Percentiles rank a stretch among this genome's conserved stretches.
These are phyloP conservation scores for Thunnus thynnus DNA, from an alignment of 2,113 vertebrate species.

Conservation along the genomic window DNA sequence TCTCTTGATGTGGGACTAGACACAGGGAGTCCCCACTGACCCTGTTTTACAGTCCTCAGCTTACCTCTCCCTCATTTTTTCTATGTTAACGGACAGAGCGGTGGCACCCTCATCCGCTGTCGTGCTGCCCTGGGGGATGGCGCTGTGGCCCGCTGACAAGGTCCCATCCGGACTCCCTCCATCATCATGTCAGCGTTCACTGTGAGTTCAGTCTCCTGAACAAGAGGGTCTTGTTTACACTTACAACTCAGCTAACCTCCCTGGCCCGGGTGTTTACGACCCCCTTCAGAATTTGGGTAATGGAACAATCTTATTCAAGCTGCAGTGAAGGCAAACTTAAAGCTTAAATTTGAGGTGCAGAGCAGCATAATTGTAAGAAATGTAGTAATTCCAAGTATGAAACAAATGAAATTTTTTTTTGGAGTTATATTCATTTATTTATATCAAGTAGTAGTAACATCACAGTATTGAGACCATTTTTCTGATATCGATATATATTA, in stretches of 20 bases:
- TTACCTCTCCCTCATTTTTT: constrained; percentile 56
- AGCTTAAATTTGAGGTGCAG: neutral
- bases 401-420: neutral
- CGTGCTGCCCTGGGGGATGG: constrained; percentile 51
- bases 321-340: constrained; percentile 5
- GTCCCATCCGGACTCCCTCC: constrained; percentile 78
- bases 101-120: constrained; percentile 57
- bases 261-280: constrained; percentile 38
- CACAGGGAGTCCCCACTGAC: constrained; percentile 69
- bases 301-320: constrained; percentile 21
- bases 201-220: constrained; percentile 67
- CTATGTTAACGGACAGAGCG: constrained; percentile 61
- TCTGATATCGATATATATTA: no score
- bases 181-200: constrained; percentile 82
- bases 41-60: constrained; percentile 74
- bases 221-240: constrained; percentile 72
- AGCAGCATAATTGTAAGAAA: neutral
- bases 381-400: neutral
- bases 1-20: constrained; percentile 58
- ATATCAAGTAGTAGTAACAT: neutral
- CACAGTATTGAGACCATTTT: no score
- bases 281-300: constrained; percentile 36
- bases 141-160: constrained; percentile 59
- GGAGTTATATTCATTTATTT: no score
- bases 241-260: constrained; percentile 56